Conservation (phyloP, 2,797 vertebrate species). For the Falco novaeseelandiae region DNA sequence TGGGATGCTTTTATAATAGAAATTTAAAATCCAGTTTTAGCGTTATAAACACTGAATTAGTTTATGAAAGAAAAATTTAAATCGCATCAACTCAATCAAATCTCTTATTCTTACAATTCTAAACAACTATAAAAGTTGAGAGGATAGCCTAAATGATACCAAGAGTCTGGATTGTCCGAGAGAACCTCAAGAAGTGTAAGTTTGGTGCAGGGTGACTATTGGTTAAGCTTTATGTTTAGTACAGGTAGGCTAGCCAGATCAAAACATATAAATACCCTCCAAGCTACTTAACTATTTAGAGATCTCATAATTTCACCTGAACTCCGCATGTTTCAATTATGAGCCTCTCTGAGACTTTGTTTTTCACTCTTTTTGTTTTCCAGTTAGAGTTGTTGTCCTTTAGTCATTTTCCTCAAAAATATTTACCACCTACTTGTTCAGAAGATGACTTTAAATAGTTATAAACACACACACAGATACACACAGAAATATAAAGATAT, state of each 20-base stretch:
- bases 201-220: not conserved
- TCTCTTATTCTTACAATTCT: not conserved
- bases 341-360: not conserved
- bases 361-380: not conserved
- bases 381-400: not conserved
- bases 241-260: not conserved
- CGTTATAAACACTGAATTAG: not conserved
- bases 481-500: not conserved
- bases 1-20: conserved; percentile 16
- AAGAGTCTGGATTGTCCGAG: not conserved
- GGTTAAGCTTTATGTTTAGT: not conserved
- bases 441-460: not conserved
- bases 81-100: not conserved
- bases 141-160: not conserved
- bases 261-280: not conserved
- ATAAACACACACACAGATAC: not conserved
- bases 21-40: conserved; percentile 57
- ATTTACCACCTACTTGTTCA: not conserved
- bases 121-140: not conserved
- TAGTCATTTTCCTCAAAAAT: not conserved
- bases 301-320: not conserved
- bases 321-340: not conserved
- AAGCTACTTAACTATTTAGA: not conserved
- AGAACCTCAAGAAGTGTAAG: not conserved
- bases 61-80: not conserved